These are phyloP conservation scores for Falcunculus frontatus DNA, from an alignment of 2,113 vertebrate species.

Conservation along the genomic window DNA sequence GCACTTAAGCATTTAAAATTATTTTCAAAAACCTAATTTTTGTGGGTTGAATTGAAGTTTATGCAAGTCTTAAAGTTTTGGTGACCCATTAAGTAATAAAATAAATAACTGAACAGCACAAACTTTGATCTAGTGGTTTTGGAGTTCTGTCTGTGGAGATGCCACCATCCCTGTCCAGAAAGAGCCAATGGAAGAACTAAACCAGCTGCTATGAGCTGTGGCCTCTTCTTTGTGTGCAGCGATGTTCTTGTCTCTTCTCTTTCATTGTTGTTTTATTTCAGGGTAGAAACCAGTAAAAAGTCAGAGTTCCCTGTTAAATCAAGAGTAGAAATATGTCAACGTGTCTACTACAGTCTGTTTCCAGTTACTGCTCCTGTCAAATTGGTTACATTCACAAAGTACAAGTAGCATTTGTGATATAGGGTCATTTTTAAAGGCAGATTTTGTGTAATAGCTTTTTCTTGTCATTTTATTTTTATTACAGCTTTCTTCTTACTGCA, in stretches of 20 bases:
- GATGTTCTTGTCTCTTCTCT: not conserved
- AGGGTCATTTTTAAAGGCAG: not conserved
- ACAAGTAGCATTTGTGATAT: not conserved
- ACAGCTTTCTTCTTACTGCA: not conserved
- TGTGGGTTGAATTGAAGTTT: not conserved
- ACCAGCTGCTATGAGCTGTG: not conserved
- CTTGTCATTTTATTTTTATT: not conserved
- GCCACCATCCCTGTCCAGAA: not conserved
- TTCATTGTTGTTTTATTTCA: not conserved
- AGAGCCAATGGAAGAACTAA: not conserved
- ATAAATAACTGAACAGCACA: not conserved
- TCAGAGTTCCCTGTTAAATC: conserved; percentile 14
- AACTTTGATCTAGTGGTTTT: not conserved
- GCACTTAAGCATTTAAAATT: not conserved
- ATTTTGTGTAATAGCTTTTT: not conserved
- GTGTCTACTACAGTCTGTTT: conserved; percentile 16
- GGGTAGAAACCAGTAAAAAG: not conserved
- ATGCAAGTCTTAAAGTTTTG: not conserved
- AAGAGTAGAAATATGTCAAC: not conserved
- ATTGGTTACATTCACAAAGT: not conserved
- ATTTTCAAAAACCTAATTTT: not conserved
- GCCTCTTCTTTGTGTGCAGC: not conserved
- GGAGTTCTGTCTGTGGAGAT: not conserved
- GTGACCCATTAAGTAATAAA: not conserved
- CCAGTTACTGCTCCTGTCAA: conserved; percentile 19